Conservation (phyloP, 2,797 vertebrate genomes). For the Semotilus atromaculatus region DNA sequence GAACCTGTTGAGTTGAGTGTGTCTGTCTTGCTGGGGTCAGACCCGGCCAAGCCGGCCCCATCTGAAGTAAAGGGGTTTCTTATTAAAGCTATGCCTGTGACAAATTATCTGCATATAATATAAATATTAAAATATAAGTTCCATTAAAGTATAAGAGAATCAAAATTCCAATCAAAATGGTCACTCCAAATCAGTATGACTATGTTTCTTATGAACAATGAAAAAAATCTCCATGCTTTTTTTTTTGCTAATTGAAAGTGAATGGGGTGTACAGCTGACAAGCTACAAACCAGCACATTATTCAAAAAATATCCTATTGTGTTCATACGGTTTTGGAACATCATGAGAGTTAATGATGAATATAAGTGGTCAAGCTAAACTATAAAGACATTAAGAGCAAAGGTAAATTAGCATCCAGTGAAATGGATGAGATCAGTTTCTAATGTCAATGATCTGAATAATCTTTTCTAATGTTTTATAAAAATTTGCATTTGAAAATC, state of each 20-base stretch:
- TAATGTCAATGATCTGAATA: not conserved
- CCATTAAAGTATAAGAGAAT: not conserved
- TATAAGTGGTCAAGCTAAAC: not conserved
- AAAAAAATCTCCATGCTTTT: not conserved
- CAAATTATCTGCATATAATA: not conserved
- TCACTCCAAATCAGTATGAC: not conserved
- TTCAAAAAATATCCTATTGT: not conserved
- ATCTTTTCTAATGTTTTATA: not conserved
- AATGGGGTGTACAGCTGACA: not conserved
- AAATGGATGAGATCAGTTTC: not conserved
- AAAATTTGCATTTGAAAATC: not conserved
- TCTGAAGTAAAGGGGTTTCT: constrained; percentile 34
- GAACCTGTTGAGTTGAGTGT: constrained; percentile 58
- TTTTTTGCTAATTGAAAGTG: not conserved
- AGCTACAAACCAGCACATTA: not conserved
- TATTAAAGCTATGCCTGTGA: not conserved
- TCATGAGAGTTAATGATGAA: not conserved
- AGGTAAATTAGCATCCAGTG: not conserved
- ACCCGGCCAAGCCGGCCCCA: constrained; percentile 32
- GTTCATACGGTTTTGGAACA: not conserved
- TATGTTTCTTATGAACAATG: not conserved
- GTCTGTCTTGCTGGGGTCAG: constrained; percentile 51
- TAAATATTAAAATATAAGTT: not conserved
- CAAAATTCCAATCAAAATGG: not conserved
- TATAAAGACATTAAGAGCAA: not conserved